A percentile compares a stretch with the other conserved stretches of the same genome.
These are phyloP conservation scores for Rhagologus leucostigma DNA, from an alignment of 2,113 vertebrate genomes.

Conservation along the genomic window DNA sequence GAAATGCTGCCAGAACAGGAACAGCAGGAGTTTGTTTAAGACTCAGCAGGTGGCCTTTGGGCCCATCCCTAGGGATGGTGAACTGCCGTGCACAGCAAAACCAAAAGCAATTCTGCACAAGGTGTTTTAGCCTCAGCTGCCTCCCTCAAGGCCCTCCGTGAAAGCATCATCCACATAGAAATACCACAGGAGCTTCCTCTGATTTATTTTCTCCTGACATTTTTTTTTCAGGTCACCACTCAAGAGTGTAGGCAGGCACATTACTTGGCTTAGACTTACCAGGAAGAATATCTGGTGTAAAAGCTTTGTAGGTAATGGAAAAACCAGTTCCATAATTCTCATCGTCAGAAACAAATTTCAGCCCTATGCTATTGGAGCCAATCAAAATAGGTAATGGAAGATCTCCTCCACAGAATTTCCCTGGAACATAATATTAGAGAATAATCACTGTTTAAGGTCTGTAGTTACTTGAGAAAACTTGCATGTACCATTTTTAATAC, in stretches of 20 bases:
- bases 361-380: conserved; percentile 58
- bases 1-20: not conserved
- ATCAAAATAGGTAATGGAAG: conserved; percentile 69
- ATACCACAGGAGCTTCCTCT: not conserved
- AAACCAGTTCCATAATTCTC: conserved; percentile 75
- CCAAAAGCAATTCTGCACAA: not conserved
- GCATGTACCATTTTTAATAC: not conserved
- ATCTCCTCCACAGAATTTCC: conserved; percentile 75
- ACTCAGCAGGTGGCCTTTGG: not conserved
- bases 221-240: not conserved
- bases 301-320: conserved; percentile 70
- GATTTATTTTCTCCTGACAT: not conserved
- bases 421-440: conserved; percentile 54
- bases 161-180: not conserved
- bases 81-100: not conserved
- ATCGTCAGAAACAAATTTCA: conserved; percentile 81
- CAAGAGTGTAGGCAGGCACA: not conserved
- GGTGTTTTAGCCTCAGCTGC: not conserved
- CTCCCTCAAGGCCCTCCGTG: not conserved
- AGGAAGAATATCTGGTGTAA: conserved; percentile 57
- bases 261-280: conserved; percentile 53
- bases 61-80: not conserved
- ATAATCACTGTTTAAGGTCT: not conserved
- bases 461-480: not conserved
- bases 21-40: not conserved